phyloP scores from a whole-genome alignment of 2,888 invertebrate genomes.

The Idaea dimidiata region DNA sequence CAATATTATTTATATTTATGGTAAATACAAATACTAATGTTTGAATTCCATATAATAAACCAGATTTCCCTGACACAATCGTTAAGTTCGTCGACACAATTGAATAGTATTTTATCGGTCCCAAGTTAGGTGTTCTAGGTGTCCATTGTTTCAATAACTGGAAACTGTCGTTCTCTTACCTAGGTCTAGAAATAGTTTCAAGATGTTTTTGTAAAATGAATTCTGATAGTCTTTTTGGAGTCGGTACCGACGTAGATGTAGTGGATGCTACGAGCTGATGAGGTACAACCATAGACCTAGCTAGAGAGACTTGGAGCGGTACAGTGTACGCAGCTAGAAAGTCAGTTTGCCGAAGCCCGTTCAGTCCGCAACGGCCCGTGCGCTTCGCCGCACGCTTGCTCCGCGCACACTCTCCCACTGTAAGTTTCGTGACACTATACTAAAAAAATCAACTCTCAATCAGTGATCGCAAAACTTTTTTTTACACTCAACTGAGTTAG shows the following conservation, averaged over 20 bases:
- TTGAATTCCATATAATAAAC: neutral
- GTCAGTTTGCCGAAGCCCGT: conserved; percentile 21
- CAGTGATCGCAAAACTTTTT: conserved; percentile 26
- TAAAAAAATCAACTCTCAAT: conserved; percentile 31
- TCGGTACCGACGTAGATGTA: too few species aligned
- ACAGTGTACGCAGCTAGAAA: neutral
- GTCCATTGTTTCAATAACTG: neutral
- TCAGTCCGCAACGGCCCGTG: conserved; percentile 55
- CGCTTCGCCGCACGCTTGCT: conserved; percentile 50
- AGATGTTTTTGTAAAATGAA: too few species aligned
- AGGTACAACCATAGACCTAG: neutral
- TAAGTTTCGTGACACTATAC: conserved; percentile 68
- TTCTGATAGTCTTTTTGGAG: too few species aligned
- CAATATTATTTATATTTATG: neutral
- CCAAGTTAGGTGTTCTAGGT: neutral
- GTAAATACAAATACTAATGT: neutral
- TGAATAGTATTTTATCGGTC: neutral
- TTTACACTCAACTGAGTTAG: conserved; percentile 38
- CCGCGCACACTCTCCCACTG: conserved; percentile 47
- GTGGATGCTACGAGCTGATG: neutral
- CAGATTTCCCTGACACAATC: neutral
- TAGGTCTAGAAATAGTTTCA: too few species aligned
- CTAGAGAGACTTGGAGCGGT: neutral
- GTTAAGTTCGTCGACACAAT: neutral
- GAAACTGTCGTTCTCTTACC: neutral